phyloP scores from a whole-genome alignment of 1,140 invertebrate species.

The Caenorhabditis tropicalis region DNA sequence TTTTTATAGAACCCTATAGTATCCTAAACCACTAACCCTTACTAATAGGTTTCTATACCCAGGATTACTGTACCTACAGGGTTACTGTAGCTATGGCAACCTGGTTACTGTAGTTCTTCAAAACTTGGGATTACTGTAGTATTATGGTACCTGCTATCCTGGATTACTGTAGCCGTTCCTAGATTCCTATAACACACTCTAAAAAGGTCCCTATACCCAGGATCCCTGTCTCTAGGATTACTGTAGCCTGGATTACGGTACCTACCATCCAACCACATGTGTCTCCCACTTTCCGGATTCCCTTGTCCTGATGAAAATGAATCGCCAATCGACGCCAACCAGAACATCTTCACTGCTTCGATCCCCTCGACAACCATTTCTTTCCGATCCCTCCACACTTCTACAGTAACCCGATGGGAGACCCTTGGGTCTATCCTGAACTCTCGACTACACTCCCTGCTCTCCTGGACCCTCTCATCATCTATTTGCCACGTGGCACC shows the following conservation, averaged over 20 bases:
- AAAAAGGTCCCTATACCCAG: too few species aligned
- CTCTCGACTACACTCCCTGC: neutral
- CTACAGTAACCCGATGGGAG: neutral
- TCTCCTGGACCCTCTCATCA: neutral
- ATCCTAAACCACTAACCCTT: too few species aligned
- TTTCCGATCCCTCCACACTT: neutral
- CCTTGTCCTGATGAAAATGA: conserved; percentile 51
- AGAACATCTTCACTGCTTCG: neutral
- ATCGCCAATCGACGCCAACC: conserved; percentile 45
- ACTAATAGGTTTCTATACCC: too few species aligned
- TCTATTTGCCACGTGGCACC: neutral
- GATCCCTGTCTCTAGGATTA: too few species aligned
- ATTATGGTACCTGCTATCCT: too few species aligned
- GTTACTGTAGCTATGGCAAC: too few species aligned
- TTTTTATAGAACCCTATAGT: too few species aligned
- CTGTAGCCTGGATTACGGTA: neutral
- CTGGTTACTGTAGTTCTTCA: too few species aligned
- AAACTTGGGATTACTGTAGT: too few species aligned
- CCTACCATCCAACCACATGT: conserved; percentile 42
- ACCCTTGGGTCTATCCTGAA: neutral
- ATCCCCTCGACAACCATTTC: neutral
- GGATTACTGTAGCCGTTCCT: too few species aligned
- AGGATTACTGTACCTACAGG: too few species aligned
- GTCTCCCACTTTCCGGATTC: neutral
- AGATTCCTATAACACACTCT: too few species aligned